phyloP scores from a whole-genome alignment of 2,888 invertebrate species.

The Bombylius discolor region DNA sequence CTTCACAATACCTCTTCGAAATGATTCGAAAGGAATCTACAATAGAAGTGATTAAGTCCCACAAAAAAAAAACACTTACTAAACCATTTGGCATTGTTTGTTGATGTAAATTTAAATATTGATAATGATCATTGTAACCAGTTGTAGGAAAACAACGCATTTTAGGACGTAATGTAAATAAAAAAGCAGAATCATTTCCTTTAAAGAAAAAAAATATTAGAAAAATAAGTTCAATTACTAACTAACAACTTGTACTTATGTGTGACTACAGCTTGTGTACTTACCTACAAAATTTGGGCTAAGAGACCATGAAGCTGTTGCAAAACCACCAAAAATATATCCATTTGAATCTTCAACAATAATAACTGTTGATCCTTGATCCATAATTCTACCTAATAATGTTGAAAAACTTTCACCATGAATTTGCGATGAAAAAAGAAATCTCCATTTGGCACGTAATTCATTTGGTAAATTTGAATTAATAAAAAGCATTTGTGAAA shows the following conservation, averaged over 20 bases:
- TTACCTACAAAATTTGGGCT: constrained; percentile 62
- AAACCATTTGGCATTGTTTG: constrained; percentile 91
- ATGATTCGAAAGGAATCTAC: no score
- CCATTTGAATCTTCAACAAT: constrained; percentile 71
- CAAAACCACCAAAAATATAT: constrained; percentile 83
- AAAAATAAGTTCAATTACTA: neutral
- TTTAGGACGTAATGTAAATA: constrained; percentile 71
- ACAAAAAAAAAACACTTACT: constrained; percentile 37
- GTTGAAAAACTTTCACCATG: constrained; percentile 87
- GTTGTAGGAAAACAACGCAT: constrained; percentile 68
- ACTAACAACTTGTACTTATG: no score
- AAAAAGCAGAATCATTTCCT: constrained; percentile 61
- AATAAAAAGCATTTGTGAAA: constrained; percentile 66
- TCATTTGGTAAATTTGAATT: constrained; percentile 66
- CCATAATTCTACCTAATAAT: constrained; percentile 56
- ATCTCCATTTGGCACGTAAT: constrained; percentile 68
- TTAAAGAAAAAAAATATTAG: constrained; percentile 10
- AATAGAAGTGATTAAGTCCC: no score
- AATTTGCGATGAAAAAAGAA: constrained; percentile 72
- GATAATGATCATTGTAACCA: constrained; percentile 77
- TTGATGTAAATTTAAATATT: constrained; percentile 83
- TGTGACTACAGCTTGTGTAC: neutral
- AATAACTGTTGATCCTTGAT: constrained; percentile 70
- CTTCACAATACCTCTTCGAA: no score
- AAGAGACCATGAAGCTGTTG: constrained; percentile 61